Evolutionary conservation across 64 coral and sea anemone species (phyloP), one percentile per base, ranked within the genome.

Genomic region (Platygyra sinensis): DNA sequence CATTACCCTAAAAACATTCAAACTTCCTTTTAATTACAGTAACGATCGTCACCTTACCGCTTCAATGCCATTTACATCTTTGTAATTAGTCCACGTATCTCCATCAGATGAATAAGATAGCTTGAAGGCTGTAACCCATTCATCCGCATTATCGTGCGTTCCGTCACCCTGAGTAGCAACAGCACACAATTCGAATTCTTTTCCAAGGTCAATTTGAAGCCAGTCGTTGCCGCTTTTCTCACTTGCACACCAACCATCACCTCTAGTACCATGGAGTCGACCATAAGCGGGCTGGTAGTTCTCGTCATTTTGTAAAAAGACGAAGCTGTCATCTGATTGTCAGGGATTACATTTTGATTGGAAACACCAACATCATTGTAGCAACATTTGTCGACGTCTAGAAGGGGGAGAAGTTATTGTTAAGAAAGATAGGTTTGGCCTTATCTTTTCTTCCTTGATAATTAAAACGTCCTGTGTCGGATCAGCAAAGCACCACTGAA

Each of bases 141-240:
- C 54, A 84, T 60, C 24, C 65, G 60, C 17, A 67, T 60, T 60
- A 18, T 67, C 80, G 19, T 13, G 0, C 0, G 33, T 36, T 84
- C 19, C 10, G 8, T 52, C 57, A 19, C 87, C 87, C 49, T 89
- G 87, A 54, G 60, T 57, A 67, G 54, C 74, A 27, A 89, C 10
- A 16, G 32, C 74, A 76, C 87, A 89, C 54, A 89, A 54, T 65
- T 78, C 20, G 5, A 79, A 14, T 24, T 13, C 30, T 89, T 29
- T 50, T 5, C 87, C 87, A 3, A 89, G 49, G 54, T 89, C 77
- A 11, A 89, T 75, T 28, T 89, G 87, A 0, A 89, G 75, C 87
- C 87, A 89, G 60, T 79, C 87, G 18, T 52, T 71, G 8, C 11
- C 79, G 6, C 30, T 50, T 52, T 12, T 0, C n/a, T n/a, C n/a